Evolutionary conservation across 1,140 invertebrate species (phyloP), one percentile per base, ranked within the genome.

Genomic region (Caenorhabditis inopinata): DNA sequence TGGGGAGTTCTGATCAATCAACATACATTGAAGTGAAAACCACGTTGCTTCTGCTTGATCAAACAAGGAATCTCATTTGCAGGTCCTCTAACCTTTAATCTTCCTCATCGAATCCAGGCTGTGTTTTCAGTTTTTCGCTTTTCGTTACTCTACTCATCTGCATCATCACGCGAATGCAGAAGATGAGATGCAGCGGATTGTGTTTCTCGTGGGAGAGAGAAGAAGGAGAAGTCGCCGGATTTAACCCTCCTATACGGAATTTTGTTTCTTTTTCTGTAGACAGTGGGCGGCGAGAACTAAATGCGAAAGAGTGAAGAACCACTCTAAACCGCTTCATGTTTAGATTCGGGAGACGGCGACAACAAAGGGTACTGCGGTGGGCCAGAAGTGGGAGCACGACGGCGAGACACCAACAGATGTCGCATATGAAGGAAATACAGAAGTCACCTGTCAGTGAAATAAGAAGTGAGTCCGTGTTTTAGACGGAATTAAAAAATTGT

Each of bases 1-100:
- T 68, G 58, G 58, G 35, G 35, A 35, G 32, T 42, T 38, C n/a
- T 42, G 14, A 14, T 42, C 58, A 68, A 68, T 38, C 58, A 38
- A 32, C 58, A 68, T 25, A 68, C 21, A 35, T 42, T 68, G 2
- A 42, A 42, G 14, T n/a, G 1, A 7, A 35, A 58, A 68, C 58
- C 58, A 68, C 58, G 58, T 68, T 29, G 58, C 32, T n/a, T 6
- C 21, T 68, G 58, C 58, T 38, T 68, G 58, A 68, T 68, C 58
- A 68, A 68, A 68, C 58, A 68, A 11, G 51, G 32, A 68, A 68
- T 68, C 58, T 68, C 58, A 68, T 68, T 68, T 68, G 32, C 58
- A 68, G 35, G 32, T n/a, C 32, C 58, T 42, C 58, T 42, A 38
- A 68, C 58, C 58, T 68, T 68, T 68, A 68, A 68, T 68, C 58